These are phyloP conservation scores for Oncorhynchus tshawytscha DNA, from an alignment of 2,113 vertebrate species.

Conservation along the genomic window DNA sequence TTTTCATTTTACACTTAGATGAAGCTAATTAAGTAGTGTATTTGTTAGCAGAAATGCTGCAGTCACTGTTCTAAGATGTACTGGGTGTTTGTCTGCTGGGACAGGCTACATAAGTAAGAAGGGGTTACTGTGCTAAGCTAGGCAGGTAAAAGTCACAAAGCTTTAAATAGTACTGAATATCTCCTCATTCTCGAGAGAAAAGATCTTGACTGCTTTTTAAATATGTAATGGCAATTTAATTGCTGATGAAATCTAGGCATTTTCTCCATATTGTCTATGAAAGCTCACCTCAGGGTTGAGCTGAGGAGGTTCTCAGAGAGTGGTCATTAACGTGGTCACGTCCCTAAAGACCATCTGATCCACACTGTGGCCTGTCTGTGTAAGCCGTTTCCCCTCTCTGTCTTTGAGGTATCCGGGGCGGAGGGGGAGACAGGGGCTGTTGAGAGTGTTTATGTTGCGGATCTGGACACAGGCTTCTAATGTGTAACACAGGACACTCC, in stretches of 20 bases:
- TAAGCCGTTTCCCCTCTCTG: slow-evolving; percentile 25
- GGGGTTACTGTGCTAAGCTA: neutral
- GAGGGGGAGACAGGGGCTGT: slow-evolving; percentile 52
- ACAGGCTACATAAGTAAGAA: neutral
- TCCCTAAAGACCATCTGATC: slow-evolving; percentile 46
- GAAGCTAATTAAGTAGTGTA: neutral
- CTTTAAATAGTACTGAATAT: neutral
- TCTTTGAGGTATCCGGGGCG: slow-evolving; percentile 51
- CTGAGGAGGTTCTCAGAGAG: slow-evolving; percentile 29
- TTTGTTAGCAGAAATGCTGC: neutral
- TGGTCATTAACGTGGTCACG: slow-evolving; percentile 43
- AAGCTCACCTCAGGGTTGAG: slow-evolving; percentile 27
- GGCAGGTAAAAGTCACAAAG: neutral
- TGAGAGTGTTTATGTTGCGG: slow-evolving; percentile 67
- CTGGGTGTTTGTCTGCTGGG: neutral
- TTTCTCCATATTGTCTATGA: neutral
- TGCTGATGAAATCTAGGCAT: neutral
- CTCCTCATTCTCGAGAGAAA: neutral
- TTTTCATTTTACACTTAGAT: slow-evolving; percentile 3
- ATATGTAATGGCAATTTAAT: neutral
- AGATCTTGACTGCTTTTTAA: neutral
- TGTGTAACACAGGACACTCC: slow-evolving; percentile 67
- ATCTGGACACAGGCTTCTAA: slow-evolving; percentile 61
- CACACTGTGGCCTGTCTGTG: slow-evolving; percentile 33
- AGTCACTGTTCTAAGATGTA: neutral